A percentile compares a stretch with the other conserved stretches of the same genome.
Evolutionary conservation across 2,888 invertebrate genomes (phyloP).

Genomic region (Beris morrisii): DNA sequence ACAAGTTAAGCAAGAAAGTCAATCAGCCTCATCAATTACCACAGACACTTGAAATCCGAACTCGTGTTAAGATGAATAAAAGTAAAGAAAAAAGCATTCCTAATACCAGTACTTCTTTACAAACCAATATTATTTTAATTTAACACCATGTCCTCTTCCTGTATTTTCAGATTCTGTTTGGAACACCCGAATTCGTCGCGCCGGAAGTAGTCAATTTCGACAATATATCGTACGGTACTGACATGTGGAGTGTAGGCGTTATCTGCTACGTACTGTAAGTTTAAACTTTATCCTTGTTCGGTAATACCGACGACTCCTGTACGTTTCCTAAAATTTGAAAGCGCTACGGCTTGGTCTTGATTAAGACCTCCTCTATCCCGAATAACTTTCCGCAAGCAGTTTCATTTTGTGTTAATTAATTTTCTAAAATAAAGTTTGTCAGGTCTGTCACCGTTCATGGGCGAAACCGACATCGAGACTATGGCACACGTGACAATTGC

Average conservation of each 20-base stretch:
- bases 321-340: background rate
- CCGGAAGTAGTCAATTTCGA: slow-evolving; percentile 99
- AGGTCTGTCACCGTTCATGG: slow-evolving; percentile 98
- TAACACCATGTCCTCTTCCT: background rate
- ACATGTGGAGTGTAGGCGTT: slow-evolving; percentile 99
- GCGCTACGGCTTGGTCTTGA: background rate
- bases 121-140: no score
- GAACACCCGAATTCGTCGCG: slow-evolving; percentile 98
- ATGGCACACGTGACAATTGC: slow-evolving; percentile 98
- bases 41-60: no score
- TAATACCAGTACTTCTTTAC: no score
- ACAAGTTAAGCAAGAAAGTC: slow-evolving; percentile 7
- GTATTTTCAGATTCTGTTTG: slow-evolving; percentile 74
- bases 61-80: no score
- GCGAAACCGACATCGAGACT: slow-evolving; percentile 94
- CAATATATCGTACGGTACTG: slow-evolving; percentile 91
- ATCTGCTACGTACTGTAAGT: slow-evolving; percentile 98
- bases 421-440: slow-evolving; percentile 68
- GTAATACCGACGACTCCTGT: background rate
- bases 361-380: background rate
- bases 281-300: slow-evolving; percentile 26
- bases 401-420: slow-evolving; percentile 35
- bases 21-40: slow-evolving; percentile 23
- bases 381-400: background rate
- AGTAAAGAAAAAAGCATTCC: no score